These are phyloP conservation scores for Propithecus coquereli DNA, from an alignment of 2,113 vertebrate species.

Conservation along the genomic window DNA sequence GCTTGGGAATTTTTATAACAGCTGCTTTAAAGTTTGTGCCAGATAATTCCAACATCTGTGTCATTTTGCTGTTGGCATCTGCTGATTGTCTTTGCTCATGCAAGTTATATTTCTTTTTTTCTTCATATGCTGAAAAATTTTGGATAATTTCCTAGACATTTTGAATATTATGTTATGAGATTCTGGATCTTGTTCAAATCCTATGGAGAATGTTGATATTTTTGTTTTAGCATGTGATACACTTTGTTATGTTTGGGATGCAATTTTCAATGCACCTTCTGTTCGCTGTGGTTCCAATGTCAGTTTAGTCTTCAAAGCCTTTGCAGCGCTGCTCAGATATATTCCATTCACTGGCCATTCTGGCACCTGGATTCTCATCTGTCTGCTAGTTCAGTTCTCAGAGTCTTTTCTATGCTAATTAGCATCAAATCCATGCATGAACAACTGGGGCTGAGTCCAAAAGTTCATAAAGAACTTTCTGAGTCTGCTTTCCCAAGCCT, in stretches of 20 bases:
- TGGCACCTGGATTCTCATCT: neutral
- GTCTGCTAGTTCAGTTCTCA: neutral
- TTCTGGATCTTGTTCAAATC: neutral
- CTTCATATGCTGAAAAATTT: neutral
- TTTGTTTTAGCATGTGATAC: neutral
- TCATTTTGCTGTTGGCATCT: neutral
- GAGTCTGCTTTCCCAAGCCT: neutral
- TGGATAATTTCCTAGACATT: neutral
- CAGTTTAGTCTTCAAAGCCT: neutral
- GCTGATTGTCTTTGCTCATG: neutral
- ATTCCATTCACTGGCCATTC: neutral
- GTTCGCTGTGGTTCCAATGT: neutral
- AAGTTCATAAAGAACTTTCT: neutral
- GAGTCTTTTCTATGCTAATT: neutral
- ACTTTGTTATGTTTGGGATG: neutral
- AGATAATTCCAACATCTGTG: neutral
- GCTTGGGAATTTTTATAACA: neutral
- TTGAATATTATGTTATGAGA: neutral
- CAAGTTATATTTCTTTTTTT: neutral
- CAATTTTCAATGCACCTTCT: neutral
- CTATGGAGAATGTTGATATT: neutral
- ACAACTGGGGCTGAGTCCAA: neutral
- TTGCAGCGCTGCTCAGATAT: neutral
- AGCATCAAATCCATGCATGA: neutral
- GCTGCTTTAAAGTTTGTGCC: neutral